These are phyloP conservation scores for Chrysolina oricalcia DNA, from an alignment of 2,888 invertebrate species.

Conservation along the genomic window DNA sequence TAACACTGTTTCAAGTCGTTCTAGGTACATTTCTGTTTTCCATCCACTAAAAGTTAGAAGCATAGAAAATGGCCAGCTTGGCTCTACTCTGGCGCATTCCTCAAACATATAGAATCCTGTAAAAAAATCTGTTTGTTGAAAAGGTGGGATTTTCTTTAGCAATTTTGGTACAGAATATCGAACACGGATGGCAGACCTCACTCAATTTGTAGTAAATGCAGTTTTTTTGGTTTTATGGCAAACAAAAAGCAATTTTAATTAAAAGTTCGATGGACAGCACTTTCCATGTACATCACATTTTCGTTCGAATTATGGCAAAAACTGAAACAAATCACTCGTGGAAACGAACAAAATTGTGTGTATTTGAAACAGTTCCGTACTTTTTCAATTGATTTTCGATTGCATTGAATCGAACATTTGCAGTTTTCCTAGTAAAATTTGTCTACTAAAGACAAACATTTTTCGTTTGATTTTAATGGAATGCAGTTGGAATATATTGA, in stretches of 20 bases:
- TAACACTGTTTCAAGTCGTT: too few relatives aligned
- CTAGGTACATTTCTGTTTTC: too few relatives aligned
- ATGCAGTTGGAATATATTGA: neutral
- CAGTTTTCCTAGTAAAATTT: neutral
- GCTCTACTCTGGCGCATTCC: too few relatives aligned
- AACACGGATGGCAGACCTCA: neutral
- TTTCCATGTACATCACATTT: slow-evolving; percentile 1
- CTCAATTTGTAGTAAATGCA: too few relatives aligned
- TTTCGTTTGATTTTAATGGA: neutral
- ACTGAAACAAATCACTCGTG: neutral
- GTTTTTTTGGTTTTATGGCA: neutral
- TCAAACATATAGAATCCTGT: too few relatives aligned
- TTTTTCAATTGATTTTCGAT: slow-evolving; percentile 7
- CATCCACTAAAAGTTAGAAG: too few relatives aligned
- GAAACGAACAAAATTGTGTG: neutral
- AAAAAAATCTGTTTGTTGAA: too few relatives aligned
- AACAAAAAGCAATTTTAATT: neutral
- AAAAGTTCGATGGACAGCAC: neutral
- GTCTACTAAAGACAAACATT: neutral
- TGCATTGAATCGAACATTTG: slow-evolving; percentile 3
- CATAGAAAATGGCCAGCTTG: too few relatives aligned
- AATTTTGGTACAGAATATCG: too few relatives aligned
- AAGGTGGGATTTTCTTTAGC: too few relatives aligned
- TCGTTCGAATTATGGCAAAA: neutral
- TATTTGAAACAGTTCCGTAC: neutral